Conservation (phyloP, 2,888 invertebrate genomes). For the Fissipunctia ypsillon region DNA sequence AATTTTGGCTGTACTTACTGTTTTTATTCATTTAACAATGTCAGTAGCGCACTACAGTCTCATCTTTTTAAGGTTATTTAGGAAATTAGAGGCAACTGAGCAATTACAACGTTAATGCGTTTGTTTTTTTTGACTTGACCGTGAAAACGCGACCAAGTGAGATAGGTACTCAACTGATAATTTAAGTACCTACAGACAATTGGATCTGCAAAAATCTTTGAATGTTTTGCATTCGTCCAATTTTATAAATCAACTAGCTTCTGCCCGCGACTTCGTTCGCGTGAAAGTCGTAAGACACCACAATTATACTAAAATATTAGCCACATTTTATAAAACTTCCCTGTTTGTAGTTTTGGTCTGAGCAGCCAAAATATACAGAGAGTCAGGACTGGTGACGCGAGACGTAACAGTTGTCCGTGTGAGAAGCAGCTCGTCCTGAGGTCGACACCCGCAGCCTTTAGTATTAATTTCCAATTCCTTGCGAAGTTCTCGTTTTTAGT, state of each 20-base stretch:
- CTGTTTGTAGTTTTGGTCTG: neutral
- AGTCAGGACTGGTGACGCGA: no score
- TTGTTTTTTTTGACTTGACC: slow-evolving; percentile 66
- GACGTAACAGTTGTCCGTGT: no score
- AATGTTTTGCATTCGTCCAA: slow-evolving; percentile 53
- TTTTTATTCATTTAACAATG: slow-evolving; percentile 33
- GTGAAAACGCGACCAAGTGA: slow-evolving; percentile 62
- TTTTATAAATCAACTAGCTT: no score
- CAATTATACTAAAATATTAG: neutral
- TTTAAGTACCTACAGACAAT: slow-evolving; percentile 49
- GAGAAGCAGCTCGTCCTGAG: no score
- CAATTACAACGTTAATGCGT: slow-evolving; percentile 67
- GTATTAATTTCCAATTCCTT: no score
- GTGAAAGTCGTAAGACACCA: neutral
- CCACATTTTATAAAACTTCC: neutral
- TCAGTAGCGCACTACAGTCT: slow-evolving; percentile 39
- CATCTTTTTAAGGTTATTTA: slow-evolving; percentile 52
- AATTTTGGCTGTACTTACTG: neutral
- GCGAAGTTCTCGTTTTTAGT: no score
- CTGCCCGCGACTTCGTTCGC: neutral
- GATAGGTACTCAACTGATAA: slow-evolving; percentile 56
- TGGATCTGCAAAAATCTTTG: slow-evolving; percentile 46
- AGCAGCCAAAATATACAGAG: neutral
- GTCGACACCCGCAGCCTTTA: no score
- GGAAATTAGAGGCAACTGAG: slow-evolving; percentile 59